A percentile compares a stretch with the other conserved stretches of the same genome.
These are phyloP conservation scores for Osmerus eperlanus DNA, from an alignment of 2,113 vertebrate genomes.

Conservation along the genomic window DNA sequence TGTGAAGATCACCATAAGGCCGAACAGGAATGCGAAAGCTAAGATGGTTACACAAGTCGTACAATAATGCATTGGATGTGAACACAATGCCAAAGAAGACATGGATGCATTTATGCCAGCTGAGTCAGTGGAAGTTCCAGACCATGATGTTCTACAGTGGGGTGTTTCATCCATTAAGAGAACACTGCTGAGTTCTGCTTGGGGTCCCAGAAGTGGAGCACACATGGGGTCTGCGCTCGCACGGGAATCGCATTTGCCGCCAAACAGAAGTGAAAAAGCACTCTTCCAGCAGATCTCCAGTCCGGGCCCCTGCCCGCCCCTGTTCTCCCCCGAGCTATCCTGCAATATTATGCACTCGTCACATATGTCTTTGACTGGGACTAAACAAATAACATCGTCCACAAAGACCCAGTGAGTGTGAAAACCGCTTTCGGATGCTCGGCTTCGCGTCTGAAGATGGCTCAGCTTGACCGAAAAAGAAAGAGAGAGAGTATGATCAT, in stretches of 20 bases:
- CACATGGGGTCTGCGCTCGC: slow-evolving; percentile 6
- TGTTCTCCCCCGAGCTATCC: not conserved
- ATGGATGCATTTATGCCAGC: slow-evolving; percentile 9
- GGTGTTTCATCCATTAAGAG: slow-evolving; percentile 2
- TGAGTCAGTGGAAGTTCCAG: slow-evolving; percentile 3
- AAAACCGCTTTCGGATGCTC: not conserved
- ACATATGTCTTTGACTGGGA: not conserved
- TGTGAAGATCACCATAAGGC: too few relatives aligned
- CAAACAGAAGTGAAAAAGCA: slow-evolving; percentile 3
- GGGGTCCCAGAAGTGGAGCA: slow-evolving; percentile 5
- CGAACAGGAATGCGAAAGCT: too few relatives aligned
- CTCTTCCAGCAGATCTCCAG: slow-evolving; percentile 8
- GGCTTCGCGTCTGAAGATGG: not conserved
- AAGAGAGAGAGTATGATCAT: not conserved
- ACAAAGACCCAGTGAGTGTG: not conserved
- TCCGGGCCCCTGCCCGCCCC: not conserved
- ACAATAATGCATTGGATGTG: too few relatives aligned
- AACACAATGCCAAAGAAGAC: not conserved
- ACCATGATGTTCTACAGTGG: not conserved
- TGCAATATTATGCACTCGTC: not conserved
- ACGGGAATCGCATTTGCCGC: not conserved
- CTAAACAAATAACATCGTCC: not conserved
- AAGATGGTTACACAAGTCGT: too few relatives aligned
- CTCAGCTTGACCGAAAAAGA: not conserved
- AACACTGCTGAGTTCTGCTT: not conserved